Evolutionary conservation across 1,140 invertebrate genomes (phyloP).

Genomic region (Brachionus paranguensis): DNA sequence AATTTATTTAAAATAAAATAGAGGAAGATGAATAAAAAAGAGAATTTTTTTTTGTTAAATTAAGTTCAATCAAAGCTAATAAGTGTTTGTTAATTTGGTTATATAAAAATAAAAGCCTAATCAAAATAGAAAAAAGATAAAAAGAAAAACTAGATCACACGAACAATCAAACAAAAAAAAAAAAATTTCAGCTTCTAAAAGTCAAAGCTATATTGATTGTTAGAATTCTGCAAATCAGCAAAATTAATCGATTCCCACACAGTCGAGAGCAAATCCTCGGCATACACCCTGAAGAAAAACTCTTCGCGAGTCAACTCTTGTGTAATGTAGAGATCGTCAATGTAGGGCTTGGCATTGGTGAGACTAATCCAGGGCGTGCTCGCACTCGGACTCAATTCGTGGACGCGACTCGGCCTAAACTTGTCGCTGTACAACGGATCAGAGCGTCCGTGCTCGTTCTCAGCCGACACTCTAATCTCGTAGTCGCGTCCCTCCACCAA

Average conservation of each 20-base stretch:
- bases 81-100: not conserved
- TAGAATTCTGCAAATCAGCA: not conserved
- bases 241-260: conserved; percentile 40
- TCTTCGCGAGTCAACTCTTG: conserved; percentile 38
- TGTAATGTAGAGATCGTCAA: conserved; percentile 20
- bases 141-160: not conserved
- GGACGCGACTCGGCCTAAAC: conserved; percentile 75
- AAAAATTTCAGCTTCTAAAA: not conserved
- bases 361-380: conserved; percentile 27
- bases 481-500: conserved; percentile 91
- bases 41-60: too few species aligned
- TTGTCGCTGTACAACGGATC: conserved; percentile 85
- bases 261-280: conserved; percentile 21
- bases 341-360: conserved; percentile 35
- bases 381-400: conserved; percentile 16
- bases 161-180: not conserved
- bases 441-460: conserved; percentile 88
- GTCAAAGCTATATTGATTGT: conserved; percentile 6
- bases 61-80: not conserved
- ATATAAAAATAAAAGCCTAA: not conserved
- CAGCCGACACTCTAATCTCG: conserved; percentile 88
- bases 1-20: too few species aligned
- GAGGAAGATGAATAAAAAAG: too few species aligned
- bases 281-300: conserved; percentile 28
- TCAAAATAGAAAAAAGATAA: not conserved